These are phyloP conservation scores for Nephrocerus scutellatus DNA, from an alignment of 2,888 invertebrate genomes.

Conservation along the genomic window DNA sequence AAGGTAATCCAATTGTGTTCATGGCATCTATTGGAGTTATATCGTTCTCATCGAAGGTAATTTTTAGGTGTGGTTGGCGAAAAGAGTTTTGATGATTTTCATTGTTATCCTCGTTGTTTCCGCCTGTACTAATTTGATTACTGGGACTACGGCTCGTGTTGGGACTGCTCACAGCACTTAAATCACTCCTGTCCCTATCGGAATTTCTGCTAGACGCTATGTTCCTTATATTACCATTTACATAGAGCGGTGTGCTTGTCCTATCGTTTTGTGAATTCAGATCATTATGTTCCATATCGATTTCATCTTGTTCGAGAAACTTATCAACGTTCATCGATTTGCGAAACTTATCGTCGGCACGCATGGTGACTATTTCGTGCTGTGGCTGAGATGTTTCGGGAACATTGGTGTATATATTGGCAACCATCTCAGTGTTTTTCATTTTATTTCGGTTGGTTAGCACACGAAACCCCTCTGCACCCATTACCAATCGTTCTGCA, in stretches of 20 bases:
- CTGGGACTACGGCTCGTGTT: constrained; percentile 15
- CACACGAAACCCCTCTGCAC: constrained; percentile 40
- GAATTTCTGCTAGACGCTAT: constrained; percentile 13
- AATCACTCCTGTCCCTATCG: constrained; percentile 10
- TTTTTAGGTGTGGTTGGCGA: too few relatives aligned
- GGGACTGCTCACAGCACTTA: constrained; percentile 14
- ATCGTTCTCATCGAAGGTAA: too few relatives aligned
- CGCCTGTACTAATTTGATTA: constrained; percentile 8
- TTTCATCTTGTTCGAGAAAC: constrained; percentile 39
- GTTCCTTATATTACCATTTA: constrained; percentile 35
- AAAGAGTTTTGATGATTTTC: too few relatives aligned
- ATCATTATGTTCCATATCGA: constrained; percentile 39
- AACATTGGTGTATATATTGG: constrained; percentile 60
- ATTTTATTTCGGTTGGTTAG: constrained; percentile 37
- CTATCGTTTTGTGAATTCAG: constrained; percentile 38
- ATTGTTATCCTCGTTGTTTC: constrained; percentile 11
- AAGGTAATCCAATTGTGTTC: constrained; percentile 44
- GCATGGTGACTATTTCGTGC: constrained; percentile 53
- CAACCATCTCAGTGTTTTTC: constrained; percentile 43
- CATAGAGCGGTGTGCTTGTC: constrained; percentile 39
- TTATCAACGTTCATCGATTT: constrained; percentile 34
- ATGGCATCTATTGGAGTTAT: constrained; percentile 30
- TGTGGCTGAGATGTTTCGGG: constrained; percentile 57
- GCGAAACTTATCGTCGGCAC: too few relatives aligned
- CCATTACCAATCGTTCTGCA: constrained; percentile 43